Evolutionary conservation across 2,113 vertebrate species (phyloP).

Genomic region (Heterotilapia buettikoferi): DNA sequence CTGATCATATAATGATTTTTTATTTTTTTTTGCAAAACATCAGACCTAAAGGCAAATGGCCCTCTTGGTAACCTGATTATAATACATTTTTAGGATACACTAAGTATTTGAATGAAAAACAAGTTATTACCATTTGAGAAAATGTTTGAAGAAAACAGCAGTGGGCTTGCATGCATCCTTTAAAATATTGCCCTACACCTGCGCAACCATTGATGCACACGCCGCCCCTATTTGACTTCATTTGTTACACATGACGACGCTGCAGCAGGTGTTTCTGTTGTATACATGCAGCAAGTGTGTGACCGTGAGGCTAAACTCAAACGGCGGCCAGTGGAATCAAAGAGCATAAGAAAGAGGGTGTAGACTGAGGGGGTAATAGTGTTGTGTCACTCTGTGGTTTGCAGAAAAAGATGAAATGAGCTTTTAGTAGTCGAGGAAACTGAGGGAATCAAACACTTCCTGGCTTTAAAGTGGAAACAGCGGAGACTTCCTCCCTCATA

Average conservation of each 20-base stretch:
- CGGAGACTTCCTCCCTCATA: slow-evolving; percentile 72
- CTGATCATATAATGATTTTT: background rate
- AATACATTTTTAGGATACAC: background rate
- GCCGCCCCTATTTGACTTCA: background rate
- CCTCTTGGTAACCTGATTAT: background rate
- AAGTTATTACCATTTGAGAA: background rate
- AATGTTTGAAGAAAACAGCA: background rate
- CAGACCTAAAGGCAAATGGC: background rate
- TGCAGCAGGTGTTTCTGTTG: slow-evolving; percentile 49
- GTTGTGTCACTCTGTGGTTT: slow-evolving; percentile 41
- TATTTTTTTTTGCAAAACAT: background rate
- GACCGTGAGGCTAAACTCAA: slow-evolving; percentile 20
- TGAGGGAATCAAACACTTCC: slow-evolving; percentile 71
- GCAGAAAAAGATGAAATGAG: slow-evolving; percentile 41
- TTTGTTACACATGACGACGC: background rate
- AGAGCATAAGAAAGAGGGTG: background rate
- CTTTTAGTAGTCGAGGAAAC: slow-evolving; percentile 43
- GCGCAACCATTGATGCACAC: background rate
- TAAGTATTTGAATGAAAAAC: background rate
- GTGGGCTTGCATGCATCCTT: background rate
- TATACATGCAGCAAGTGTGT: slow-evolving; percentile 46
- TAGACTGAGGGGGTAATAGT: slow-evolving; percentile 2
- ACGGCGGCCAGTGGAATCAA: background rate
- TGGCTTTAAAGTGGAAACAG: slow-evolving; percentile 69
- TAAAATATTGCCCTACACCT: background rate